Base-by-base conservation (phyloP, 2,888 invertebrate genomes). In the Phyllotreta striolata region DNA sequence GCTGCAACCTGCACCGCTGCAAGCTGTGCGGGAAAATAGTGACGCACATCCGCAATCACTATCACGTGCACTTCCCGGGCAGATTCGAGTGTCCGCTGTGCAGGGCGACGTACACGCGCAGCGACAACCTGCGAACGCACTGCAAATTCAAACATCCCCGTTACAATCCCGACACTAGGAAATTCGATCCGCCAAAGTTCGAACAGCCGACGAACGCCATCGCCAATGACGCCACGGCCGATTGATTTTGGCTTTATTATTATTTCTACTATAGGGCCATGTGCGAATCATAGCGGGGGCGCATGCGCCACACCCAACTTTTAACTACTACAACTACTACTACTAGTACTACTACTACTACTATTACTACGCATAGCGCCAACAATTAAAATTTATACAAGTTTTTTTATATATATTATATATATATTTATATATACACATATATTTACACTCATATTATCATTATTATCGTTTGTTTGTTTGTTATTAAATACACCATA, bases 21-120 rank as follows among this genome's bases (percentile, higher is more conserved):
- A 93, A 93, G 88, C 89, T 93, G 85, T 93, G 93, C 87, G 93
- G 93, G 85, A 93, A 93, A 89, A 92, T 93, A 87, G 93, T 93
- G 86, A 93, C 93, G 84, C 93, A 93, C 88, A 93, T 93, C 87
- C 90, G 93, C 83, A 93, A 93, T 88, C 93, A 93, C 88, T 93
- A 93, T 86, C 93, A 93, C 86, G 93, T 93, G 85, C 93, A 93
- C 87, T 93, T 93, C 87, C 93, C 93, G 81, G 93, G 93, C 80
- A 89, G 92, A 82, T 93, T 93, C 87, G 92, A 93, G 87, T 93
- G 93, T 84, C 93, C 93, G 81, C 88, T 93, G 82, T 93, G 93
- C 85, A 90, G 91, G 83, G 92, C 93, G 82, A 93, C 92, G 77
- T 93, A 93, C 87, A 93, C 93, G 81, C 90, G 93, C 85, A 93